A percentile compares a stretch with the other conserved stretches of the same genome.
phyloP scores from a whole-genome alignment of 2,113 vertebrate genomes.

The Siniperca knerii region DNA sequence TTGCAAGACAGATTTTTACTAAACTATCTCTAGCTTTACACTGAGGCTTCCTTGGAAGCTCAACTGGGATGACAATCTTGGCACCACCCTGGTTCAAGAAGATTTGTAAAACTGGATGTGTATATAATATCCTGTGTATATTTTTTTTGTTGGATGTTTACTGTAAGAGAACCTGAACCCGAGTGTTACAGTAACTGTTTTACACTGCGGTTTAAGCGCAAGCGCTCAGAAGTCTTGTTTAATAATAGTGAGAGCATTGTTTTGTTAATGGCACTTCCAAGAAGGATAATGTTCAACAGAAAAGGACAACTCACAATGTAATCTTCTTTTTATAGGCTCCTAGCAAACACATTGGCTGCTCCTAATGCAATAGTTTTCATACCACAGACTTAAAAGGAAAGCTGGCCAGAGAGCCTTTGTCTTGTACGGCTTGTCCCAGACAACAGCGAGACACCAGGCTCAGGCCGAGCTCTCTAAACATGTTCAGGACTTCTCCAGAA shows the following conservation, averaged over 20 bases:
- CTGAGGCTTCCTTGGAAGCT: constrained; percentile 1
- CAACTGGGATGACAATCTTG: not conserved
- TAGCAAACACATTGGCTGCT: constrained; percentile 14
- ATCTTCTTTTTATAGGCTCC: constrained; percentile 68
- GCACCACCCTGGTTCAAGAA: not conserved
- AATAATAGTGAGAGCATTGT: constrained; percentile 45
- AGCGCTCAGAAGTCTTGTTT: constrained; percentile 22
- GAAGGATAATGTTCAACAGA: constrained; percentile 46
- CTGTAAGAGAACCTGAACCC: not conserved
- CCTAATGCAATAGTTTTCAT: constrained; percentile 53
- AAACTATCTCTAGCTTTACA: not conserved
- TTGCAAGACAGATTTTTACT: not conserved
- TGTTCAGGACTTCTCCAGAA: constrained; percentile 28
- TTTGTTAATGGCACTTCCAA: constrained; percentile 42
- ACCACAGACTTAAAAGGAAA: constrained; percentile 78
- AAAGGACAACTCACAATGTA: constrained; percentile 28
- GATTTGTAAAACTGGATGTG: not conserved
- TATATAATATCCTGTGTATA: constrained; percentile 19
- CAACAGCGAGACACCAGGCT: constrained; percentile 31
- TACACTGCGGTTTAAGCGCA: constrained; percentile 1
- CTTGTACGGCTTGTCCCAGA: constrained; percentile 37
- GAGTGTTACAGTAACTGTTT: constrained; percentile 35
- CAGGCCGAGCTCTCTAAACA: constrained; percentile 47
- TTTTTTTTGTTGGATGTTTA: constrained; percentile 34
- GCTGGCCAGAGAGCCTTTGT: constrained; percentile 32